Base-by-base conservation (phyloP, 2,113 vertebrate species). In the Turnix velox region DNA sequence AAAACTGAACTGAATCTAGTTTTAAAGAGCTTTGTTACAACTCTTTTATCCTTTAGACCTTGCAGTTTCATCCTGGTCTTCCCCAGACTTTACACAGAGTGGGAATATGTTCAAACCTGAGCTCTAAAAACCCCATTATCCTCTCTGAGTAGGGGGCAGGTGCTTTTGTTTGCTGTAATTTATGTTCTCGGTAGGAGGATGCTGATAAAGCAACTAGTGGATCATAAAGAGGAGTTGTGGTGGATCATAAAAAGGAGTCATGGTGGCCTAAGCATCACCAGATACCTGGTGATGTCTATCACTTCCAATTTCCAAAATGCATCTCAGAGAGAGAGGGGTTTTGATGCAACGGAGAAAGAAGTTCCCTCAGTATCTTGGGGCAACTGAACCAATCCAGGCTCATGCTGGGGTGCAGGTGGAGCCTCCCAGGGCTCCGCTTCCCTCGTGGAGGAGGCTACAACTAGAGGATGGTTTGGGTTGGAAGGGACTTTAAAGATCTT, bases 371-470 rank as follows among this genome's bases (percentile, higher is more conserved):
- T 18, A 18, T 6, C n/a, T 15, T n/a, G 40, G 9, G 9, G 33
- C 40, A 18, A 1, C 58, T 6, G 4, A 9, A n/a, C 11, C 2
- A 1, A 3, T 1, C 37, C 16, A 48, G 18, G 35, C 25, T 2
- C 1, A 16, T 25, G 37, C 37, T 14, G 1, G 1, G 51, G 33
- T 2, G 9, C 58, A 27, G 17, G 37, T 4, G 2, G 20, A 31
- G 20, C 30, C 28, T n/a, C 43, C 37, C 5, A 3, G n/a, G 52
- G 18, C n/a, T 25, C 46, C 46, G 20, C 16, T 31, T 18, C 57
- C 57, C 48, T 31, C 31, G 55, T 24, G 3, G 42, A 11, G n/a
- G 31, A 25, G n/a, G 27, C 39, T 4, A 22, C 25, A 59, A 37
- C 24, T 16, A 58, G 9, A 35, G 58, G 39, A 18, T 61, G 35